phyloP scores from a whole-genome alignment of 1,140 invertebrate species.

The Thaumatotibia leucotreta region DNA sequence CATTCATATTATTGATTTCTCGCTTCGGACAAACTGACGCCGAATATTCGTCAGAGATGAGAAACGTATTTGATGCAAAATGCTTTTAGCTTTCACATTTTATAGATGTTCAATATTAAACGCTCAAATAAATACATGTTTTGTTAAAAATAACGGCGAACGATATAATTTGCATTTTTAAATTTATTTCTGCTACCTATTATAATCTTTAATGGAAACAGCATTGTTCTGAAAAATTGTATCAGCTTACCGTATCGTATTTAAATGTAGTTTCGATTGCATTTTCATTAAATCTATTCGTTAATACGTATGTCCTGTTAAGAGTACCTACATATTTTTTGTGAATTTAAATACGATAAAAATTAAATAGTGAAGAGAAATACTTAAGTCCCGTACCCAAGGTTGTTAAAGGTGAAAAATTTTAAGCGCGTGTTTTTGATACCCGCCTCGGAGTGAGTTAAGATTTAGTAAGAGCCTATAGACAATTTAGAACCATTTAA shows the following conservation, averaged over 20 bases:
- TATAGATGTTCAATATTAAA: neutral
- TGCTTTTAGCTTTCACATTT: neutral
- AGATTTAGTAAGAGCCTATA: no score
- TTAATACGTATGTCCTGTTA: no score
- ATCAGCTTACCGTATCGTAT: neutral
- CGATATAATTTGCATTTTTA: neutral
- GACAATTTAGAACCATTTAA: no score
- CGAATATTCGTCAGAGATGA: neutral
- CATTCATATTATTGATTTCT: conserved; percentile 10
- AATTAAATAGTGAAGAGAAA: no score
- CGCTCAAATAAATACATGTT: neutral
- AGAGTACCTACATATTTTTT: no score
- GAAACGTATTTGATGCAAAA: neutral
- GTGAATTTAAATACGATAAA: no score
- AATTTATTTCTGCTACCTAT: neutral
- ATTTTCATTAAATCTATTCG: neutral
- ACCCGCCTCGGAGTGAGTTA: no score
- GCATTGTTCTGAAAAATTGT: neutral
- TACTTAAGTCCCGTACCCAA: no score
- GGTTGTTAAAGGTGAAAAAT: no score
- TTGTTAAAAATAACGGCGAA: neutral
- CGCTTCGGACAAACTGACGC: neutral
- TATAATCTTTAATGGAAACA: neutral
- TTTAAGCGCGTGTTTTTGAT: no score
- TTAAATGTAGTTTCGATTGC: neutral